These are phyloP conservation scores for Conchocele bisecta DNA, from an alignment of 2,888 invertebrate species.

Conservation along the genomic window DNA sequence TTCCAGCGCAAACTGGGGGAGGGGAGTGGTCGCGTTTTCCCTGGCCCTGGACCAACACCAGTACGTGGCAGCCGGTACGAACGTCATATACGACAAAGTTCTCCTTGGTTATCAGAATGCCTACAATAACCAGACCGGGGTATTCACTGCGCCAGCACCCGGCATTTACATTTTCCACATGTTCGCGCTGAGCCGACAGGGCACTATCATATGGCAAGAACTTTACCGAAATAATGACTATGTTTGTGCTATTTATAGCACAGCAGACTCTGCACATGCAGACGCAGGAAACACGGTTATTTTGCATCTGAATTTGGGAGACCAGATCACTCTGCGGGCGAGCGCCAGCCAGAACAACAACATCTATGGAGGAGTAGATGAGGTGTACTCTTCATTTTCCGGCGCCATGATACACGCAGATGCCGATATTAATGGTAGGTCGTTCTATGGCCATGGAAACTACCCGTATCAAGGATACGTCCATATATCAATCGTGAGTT, in stretches of 20 bases:
- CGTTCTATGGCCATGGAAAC: too few relatives aligned
- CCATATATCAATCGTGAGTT: too few relatives aligned
- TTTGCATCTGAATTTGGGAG: conserved; percentile 37
- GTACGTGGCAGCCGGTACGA: conserved; percentile 10
- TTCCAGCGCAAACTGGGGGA: too few relatives aligned
- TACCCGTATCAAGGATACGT: too few relatives aligned
- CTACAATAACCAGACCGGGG: conserved; percentile 39
- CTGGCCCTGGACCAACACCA: conserved; percentile 36
- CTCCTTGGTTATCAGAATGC: conserved; percentile 37
- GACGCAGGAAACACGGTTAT: conserved; percentile 57
- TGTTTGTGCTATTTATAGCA: conserved; percentile 47
- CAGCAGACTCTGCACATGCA: conserved; percentile 40
- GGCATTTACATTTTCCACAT: conserved; percentile 58
- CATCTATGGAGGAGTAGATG: conserved; percentile 35
- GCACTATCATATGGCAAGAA: conserved; percentile 40
- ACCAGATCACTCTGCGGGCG: conserved; percentile 33
- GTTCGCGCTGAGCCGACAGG: conserved; percentile 34
- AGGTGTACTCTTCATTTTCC: conserved; percentile 53
- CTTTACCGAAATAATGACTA: conserved; percentile 45
- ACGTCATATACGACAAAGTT: conserved; percentile 40
- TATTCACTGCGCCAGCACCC: conserved; percentile 35
- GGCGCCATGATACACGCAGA: conserved; percentile 41
- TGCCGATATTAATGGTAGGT: too few relatives aligned
- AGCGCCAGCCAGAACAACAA: conserved; percentile 21
- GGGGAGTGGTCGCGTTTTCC: conserved; percentile 53